A percentile compares a stretch with the other conserved stretches of the same genome.
These are phyloP conservation scores for Stichodactyla mertensii DNA, from an alignment of 64 coral and sea anemone species.

Conservation along the genomic window DNA sequence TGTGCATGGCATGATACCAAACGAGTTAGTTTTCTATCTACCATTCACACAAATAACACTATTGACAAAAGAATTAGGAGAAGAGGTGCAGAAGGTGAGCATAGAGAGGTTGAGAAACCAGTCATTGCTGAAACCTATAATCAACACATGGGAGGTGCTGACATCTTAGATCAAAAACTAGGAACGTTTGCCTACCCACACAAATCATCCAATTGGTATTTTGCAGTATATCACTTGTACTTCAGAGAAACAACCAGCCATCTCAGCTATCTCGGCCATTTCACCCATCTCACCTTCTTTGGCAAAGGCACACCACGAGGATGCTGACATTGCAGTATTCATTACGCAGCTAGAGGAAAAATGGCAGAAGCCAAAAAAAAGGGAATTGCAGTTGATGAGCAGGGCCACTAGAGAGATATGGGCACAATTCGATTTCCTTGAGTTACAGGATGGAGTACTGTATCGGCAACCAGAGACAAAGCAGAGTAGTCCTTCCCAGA, in stretches of 20 bases:
- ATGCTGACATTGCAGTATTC: slow-evolving; percentile 29
- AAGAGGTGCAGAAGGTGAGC: background rate
- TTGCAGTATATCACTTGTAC: slow-evolving; percentile 35
- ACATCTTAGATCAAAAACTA: slow-evolving; percentile 20
- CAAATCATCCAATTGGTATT: slow-evolving; percentile 38
- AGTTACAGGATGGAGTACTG: slow-evolving; percentile 20
- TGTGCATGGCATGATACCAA: slow-evolving; percentile 42
- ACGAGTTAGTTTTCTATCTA: slow-evolving; percentile 25
- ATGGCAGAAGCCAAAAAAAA: slow-evolving; percentile 22
- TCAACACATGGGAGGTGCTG: slow-evolving; percentile 20
- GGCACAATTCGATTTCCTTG: slow-evolving; percentile 23
- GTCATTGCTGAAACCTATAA: slow-evolving; percentile 31
- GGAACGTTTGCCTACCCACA: slow-evolving; percentile 31
- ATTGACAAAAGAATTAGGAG: slow-evolving; percentile 26
- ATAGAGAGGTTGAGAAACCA: slow-evolving; percentile 18
- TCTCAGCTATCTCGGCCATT: background rate
- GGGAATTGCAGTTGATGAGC: slow-evolving; percentile 22
- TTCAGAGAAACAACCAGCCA: background rate
- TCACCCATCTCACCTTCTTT: background rate
- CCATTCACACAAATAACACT: slow-evolving; percentile 28
- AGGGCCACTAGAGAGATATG: slow-evolving; percentile 15
- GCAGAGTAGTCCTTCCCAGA: slow-evolving; percentile 15
- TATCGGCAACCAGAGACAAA: slow-evolving; percentile 3
- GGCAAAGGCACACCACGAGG: background rate
- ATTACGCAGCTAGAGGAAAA: slow-evolving; percentile 9